A percentile compares a stretch with the other conserved stretches of the same genome.
These are phyloP conservation scores for Xestia rhomboidea DNA, from an alignment of 2,888 invertebrate species.

Conservation along the genomic window DNA sequence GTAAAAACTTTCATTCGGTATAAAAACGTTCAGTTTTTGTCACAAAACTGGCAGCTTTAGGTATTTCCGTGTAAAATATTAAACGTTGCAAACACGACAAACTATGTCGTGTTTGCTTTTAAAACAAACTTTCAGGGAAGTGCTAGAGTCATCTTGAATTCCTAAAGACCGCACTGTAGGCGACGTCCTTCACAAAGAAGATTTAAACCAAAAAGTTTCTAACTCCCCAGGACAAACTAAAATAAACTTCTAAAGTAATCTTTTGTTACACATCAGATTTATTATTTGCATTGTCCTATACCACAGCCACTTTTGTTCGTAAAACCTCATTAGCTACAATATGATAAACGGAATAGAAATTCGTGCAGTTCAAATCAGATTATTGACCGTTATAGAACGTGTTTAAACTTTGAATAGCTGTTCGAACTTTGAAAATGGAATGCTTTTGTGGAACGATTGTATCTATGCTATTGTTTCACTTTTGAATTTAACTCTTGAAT, in stretches of 20 bases:
- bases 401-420: slow-evolving; percentile 49
- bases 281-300: slow-evolving; percentile 29
- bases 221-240: slow-evolving; percentile 28
- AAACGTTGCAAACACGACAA: slow-evolving; percentile 27
- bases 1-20: slow-evolving; percentile 13
- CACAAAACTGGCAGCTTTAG: not conserved
- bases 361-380: slow-evolving; percentile 45
- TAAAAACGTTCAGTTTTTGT: slow-evolving; percentile 26
- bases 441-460: slow-evolving; percentile 36
- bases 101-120: slow-evolving; percentile 26
- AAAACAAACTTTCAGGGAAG: slow-evolving; percentile 48
- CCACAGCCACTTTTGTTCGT: slow-evolving; percentile 29
- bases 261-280: slow-evolving; percentile 45
- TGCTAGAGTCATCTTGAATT: slow-evolving; percentile 54
- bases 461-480: slow-evolving; percentile 52
- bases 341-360: slow-evolving; percentile 48
- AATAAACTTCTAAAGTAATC: slow-evolving; percentile 22
- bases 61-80: slow-evolving; percentile 30
- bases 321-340: slow-evolving; percentile 41
- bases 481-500: slow-evolving; percentile 34
- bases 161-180: slow-evolving; percentile 30
- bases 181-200: slow-evolving; percentile 41
- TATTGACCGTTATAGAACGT: slow-evolving; percentile 50
- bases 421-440: slow-evolving; percentile 57
- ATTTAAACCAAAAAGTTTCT: slow-evolving; percentile 50